Evolutionary conservation across 2,797 vertebrate genomes (phyloP), one percentile per base, ranked within the genome.

Genomic region (Brachyalestes nurse): DNA sequence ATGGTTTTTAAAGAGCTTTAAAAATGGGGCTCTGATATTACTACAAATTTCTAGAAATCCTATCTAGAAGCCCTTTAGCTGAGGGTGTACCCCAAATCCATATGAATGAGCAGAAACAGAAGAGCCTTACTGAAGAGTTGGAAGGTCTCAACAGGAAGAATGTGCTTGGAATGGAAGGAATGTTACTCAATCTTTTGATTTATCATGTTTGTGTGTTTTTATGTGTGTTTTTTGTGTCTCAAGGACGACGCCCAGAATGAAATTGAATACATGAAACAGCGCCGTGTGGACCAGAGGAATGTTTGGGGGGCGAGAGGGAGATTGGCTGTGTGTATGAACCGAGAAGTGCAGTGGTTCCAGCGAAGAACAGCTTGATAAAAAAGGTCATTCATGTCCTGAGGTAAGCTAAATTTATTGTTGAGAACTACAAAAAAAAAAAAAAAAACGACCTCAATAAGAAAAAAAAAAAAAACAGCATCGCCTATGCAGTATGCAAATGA

Each of bases 401-500:
- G 83, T 92, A 90, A 90, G 89, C 89, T 82, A 82, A 81, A 92
- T 93, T 93, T 93, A 93, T 92, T 91, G 89, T 89, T 87, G 81
- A 75, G 81, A 62, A 42, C 84, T 83, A 89, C 2, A 34, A 34
- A 34, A 34, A 34, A 34, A 34, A 34, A 91, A 93, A 93, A 92
- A 91, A 89, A 93, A 91, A 89, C 82, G 81, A 92, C 88, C 91
- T 90, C 90, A 91, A 90, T 93, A 91, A 92, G n/a, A n/a, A 90
- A 88, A 89, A 60, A 57, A 57, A 57, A 57, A 60, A 62, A 66
- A 66, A 66, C 87, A 87, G 88, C 86, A 77, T 51, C 89, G 89
- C 82, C 88, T 90, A 89, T 90, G 91, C 89, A 89, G 85, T 91
- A 93, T 94, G 92, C 91, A 93, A 92, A 93, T 94, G 74, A 88